Conservation (phyloP, 1,140 invertebrate genomes). For the Proales similis region DNA sequence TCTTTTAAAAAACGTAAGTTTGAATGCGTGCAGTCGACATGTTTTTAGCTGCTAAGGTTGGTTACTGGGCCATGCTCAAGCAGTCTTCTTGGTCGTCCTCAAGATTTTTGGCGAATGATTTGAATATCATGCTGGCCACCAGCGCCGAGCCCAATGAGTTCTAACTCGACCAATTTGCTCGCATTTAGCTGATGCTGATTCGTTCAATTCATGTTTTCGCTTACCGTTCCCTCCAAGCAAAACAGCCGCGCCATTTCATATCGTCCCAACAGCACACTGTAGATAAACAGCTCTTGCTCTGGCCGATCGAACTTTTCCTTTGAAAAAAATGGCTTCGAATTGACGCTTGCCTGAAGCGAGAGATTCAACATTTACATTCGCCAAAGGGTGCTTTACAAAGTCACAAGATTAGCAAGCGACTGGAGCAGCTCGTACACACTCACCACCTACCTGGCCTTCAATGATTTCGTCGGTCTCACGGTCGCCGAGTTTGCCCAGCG, state of each 20-base stretch:
- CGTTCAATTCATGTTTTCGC: neutral
- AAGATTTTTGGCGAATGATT: slow-evolving; percentile 2
- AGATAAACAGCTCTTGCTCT: slow-evolving; percentile 23
- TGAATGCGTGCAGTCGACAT: too few species aligned
- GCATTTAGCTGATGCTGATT: neutral
- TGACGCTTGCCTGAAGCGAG: too few species aligned
- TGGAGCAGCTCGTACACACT: too few species aligned
- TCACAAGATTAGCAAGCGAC: too few species aligned
- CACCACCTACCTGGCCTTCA: too few species aligned
- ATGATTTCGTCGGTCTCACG: too few species aligned
- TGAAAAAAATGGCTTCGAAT: neutral
- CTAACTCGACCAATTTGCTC: neutral
- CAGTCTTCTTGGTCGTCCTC: neutral
- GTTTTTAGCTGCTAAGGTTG: too few species aligned
- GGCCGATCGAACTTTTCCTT: slow-evolving; percentile 9
- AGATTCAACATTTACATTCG: too few species aligned
- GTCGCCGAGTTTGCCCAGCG: too few species aligned
- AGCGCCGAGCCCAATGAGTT: slow-evolving; percentile 15
- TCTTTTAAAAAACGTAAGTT: neutral
- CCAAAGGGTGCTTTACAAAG: too few species aligned
- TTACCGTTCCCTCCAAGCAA: neutral
- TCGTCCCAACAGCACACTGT: neutral
- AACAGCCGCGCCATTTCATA: slow-evolving; percentile 26
- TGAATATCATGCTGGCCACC: slow-evolving; percentile 13
- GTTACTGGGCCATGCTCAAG: neutral